phyloP scores from a whole-genome alignment of 2,888 invertebrate species.

The Spodoptera littoralis region DNA sequence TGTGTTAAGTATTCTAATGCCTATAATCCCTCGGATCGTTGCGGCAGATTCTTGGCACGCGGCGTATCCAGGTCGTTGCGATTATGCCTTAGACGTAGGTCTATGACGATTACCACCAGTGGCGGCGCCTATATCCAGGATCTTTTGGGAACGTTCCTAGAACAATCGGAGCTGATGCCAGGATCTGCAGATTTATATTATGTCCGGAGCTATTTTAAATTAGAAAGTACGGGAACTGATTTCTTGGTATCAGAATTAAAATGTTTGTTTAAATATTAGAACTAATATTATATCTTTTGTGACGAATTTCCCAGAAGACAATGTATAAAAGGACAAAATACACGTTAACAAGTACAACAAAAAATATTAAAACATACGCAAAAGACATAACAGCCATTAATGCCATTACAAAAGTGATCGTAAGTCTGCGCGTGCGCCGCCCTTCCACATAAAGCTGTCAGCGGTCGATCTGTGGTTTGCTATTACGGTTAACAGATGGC shows the following conservation, averaged over 20 bases:
- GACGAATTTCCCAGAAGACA: too few species aligned
- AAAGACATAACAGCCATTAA: slow-evolving; percentile 42
- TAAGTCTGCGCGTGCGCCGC: slow-evolving; percentile 55
- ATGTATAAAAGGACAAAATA: too few species aligned
- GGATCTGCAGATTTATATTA: slow-evolving; percentile 27
- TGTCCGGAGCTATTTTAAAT: slow-evolving; percentile 19
- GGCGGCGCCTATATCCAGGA: slow-evolving; percentile 45
- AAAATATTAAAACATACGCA: slow-evolving; percentile 27
- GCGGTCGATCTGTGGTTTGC: slow-evolving; percentile 69
- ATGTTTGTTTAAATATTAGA: too few species aligned
- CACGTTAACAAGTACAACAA: neutral
- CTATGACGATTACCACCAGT: slow-evolving; percentile 44
- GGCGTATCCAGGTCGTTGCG: slow-evolving; percentile 42
- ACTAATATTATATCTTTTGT: too few species aligned
- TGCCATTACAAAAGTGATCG: slow-evolving; percentile 47
- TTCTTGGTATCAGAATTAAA: neutral
- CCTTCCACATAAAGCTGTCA: slow-evolving; percentile 73
- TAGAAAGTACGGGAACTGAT: neutral
- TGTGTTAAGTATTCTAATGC: slow-evolving; percentile 30
- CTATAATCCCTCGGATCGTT: slow-evolving; percentile 30
- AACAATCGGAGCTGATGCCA: slow-evolving; percentile 37
- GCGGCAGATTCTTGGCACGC: slow-evolving; percentile 41
- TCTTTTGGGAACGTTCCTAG: slow-evolving; percentile 39
- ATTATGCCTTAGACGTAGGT: slow-evolving; percentile 46
- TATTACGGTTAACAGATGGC: slow-evolving; percentile 61